Conservation (phyloP, 37 sponge, comb jelly and placozoan species). For the Agelas oroides region DNA sequence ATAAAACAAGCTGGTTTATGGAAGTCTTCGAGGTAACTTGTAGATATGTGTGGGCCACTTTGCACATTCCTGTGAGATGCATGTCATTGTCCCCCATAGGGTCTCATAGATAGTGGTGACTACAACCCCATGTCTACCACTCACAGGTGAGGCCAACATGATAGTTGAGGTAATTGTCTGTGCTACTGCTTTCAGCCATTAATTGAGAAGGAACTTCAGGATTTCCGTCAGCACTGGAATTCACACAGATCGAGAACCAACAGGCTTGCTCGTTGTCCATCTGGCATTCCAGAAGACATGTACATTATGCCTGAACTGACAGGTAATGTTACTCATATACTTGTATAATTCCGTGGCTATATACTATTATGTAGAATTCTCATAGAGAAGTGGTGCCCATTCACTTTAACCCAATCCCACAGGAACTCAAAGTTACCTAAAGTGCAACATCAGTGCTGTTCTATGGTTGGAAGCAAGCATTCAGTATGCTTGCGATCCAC, state of each 20-base stretch:
- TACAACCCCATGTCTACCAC: not conserved
- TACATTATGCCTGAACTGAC: not conserved
- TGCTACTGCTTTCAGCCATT: conserved; percentile 5
- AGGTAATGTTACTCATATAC: conserved; percentile 3
- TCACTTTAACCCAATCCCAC: too few species aligned
- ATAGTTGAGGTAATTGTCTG: not conserved
- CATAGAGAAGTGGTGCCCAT: too few species aligned
- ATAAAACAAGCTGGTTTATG: conserved; percentile 43
- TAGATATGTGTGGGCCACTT: too few species aligned
- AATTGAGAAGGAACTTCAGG: conserved; percentile 3
- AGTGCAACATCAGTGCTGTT: too few species aligned
- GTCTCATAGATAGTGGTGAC: not conserved
- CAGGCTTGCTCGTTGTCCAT: not conserved
- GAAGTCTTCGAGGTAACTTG: conserved; percentile 22
- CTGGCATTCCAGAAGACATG: conserved; percentile 19
- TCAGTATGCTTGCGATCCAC: too few species aligned
- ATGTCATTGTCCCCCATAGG: not conserved
- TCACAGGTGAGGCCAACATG: not conserved
- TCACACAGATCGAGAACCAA: conserved; percentile 2
- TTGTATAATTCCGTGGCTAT: too few species aligned
- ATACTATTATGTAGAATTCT: too few species aligned
- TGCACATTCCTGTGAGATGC: not conserved
- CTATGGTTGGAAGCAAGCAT: too few species aligned
- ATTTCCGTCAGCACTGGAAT: conserved; percentile 21
- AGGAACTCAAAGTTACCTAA: too few species aligned